These are phyloP conservation scores for Dryomyza anilis DNA, from an alignment of 2,888 invertebrate genomes.

Conservation along the genomic window DNA sequence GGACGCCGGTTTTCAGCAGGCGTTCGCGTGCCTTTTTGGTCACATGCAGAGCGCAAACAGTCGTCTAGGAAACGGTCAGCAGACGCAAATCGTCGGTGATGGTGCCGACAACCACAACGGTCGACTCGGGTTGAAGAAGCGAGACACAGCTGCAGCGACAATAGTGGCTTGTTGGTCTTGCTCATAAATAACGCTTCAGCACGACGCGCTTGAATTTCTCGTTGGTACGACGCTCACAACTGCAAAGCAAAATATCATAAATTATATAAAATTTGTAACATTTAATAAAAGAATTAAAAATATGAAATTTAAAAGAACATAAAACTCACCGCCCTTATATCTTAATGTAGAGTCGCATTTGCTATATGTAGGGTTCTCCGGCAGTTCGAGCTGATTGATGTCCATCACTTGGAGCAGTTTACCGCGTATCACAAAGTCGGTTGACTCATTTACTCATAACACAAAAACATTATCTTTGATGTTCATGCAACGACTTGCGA, in stretches of 20 bases:
- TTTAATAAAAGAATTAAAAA: no score
- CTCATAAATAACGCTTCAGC: conserved; percentile 96
- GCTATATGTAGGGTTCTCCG: no score
- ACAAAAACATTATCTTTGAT: no score
- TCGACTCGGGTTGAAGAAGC: conserved; percentile 85
- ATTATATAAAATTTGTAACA: no score
- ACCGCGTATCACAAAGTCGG: no score
- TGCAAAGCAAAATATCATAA: conserved; percentile 62
- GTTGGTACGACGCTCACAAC: conserved; percentile 95
- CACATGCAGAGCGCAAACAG: conserved; percentile 91
- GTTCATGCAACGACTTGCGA: no score
- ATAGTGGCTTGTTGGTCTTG: conserved; percentile 90
- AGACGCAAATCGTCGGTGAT: conserved; percentile 95
- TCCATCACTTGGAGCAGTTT: no score
- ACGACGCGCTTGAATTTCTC: conserved; percentile 96
- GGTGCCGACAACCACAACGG: conserved; percentile 93
- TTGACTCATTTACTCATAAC: no score
- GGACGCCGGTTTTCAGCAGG: conserved; percentile 94
- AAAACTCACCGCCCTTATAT: no score
- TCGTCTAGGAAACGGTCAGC: conserved; percentile 88
- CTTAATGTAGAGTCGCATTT: no score
- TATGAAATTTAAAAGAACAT: no score
- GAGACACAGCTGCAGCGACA: conserved; percentile 85
- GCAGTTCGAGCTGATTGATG: no score
- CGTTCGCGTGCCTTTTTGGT: conserved; percentile 94